Evolutionary conservation across 2,888 invertebrate species (phyloP).

Genomic region (Eupithecia abbreviata): DNA sequence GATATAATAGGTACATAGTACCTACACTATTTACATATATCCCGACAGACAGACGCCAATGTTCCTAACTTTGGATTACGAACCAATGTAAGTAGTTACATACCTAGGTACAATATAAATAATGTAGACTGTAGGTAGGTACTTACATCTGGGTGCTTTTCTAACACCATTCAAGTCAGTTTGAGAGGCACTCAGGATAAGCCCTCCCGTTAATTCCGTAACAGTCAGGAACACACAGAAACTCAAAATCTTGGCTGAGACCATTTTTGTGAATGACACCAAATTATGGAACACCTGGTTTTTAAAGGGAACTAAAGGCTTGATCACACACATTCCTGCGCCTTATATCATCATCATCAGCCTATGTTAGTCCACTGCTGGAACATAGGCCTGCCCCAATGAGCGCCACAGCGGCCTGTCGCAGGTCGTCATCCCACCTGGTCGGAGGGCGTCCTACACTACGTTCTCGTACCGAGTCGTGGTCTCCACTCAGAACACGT

Average conservation of each 20-base stretch:
- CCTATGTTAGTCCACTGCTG: no score
- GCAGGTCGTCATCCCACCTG: no score
- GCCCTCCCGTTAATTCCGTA: slow-evolving; percentile 31
- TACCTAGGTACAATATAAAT: not conserved
- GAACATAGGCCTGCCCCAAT: no score
- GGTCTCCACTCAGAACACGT: no score
- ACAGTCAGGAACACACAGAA: slow-evolving; percentile 41
- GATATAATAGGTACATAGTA: no score
- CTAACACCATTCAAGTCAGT: slow-evolving; percentile 64
- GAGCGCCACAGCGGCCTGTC: no score
- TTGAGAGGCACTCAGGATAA: slow-evolving; percentile 58
- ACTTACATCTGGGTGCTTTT: slow-evolving; percentile 76
- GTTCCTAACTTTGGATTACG: not conserved
- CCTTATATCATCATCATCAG: not conserved
- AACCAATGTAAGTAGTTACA: not conserved
- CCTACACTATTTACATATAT: no score
- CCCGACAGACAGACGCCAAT: not conserved
- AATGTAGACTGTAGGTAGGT: not conserved
- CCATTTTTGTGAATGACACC: slow-evolving; percentile 53
- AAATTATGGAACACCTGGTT: slow-evolving; percentile 15
- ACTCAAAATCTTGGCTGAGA: slow-evolving; percentile 39
- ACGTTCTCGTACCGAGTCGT: no score
- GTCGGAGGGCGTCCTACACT: no score
- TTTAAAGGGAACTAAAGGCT: slow-evolving; percentile 24
- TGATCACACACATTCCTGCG: not conserved